A percentile compares a stretch with the other conserved stretches of the same genome.
Evolutionary conservation across 92 coral and sea anemone genomes (phyloP).

Genomic region (Heteractis magnifica): DNA sequence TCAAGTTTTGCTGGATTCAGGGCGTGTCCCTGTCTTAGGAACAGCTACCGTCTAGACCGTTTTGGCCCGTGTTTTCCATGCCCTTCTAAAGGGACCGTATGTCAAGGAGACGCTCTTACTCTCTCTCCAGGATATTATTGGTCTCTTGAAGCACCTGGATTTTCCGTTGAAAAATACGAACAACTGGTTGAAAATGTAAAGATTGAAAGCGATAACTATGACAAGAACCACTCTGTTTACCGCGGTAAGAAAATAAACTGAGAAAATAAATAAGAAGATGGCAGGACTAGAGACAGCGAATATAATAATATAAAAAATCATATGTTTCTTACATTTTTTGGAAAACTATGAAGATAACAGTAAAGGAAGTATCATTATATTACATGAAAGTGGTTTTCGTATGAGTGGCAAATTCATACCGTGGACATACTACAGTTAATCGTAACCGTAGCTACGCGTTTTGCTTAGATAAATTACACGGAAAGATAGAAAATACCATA

Average conservation of each 20-base stretch:
- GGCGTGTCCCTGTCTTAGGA: constrained; percentile 26
- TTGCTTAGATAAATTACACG: too few relatives aligned
- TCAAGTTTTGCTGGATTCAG: constrained; percentile 31
- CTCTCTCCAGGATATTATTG: constrained; percentile 28
- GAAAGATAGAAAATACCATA: too few relatives aligned
- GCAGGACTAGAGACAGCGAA: not conserved
- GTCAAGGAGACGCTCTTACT: constrained; percentile 5
- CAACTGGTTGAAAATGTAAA: constrained; percentile 5
- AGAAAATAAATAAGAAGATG: not conserved
- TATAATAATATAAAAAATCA: not conserved
- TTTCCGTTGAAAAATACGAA: not conserved
- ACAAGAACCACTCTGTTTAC: not conserved
- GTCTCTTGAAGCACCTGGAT: not conserved
- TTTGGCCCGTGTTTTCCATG: constrained; percentile 29
- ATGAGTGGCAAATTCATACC: too few relatives aligned
- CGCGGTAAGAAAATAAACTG: not conserved
- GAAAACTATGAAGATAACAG: too few relatives aligned
- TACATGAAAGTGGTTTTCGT: too few relatives aligned
- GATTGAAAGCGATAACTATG: constrained; percentile 16
- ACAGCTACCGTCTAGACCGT: constrained; percentile 27
- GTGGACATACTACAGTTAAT: too few relatives aligned
- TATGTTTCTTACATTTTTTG: not conserved
- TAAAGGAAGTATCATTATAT: too few relatives aligned
- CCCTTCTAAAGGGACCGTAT: constrained; percentile 15
- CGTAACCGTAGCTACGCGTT: too few relatives aligned